Percentiles rank a stretch among this genome's conserved stretches.
These are phyloP conservation scores for Ammospiza nelsoni DNA, from an alignment of 2,113 vertebrate species.

Conservation along the genomic window DNA sequence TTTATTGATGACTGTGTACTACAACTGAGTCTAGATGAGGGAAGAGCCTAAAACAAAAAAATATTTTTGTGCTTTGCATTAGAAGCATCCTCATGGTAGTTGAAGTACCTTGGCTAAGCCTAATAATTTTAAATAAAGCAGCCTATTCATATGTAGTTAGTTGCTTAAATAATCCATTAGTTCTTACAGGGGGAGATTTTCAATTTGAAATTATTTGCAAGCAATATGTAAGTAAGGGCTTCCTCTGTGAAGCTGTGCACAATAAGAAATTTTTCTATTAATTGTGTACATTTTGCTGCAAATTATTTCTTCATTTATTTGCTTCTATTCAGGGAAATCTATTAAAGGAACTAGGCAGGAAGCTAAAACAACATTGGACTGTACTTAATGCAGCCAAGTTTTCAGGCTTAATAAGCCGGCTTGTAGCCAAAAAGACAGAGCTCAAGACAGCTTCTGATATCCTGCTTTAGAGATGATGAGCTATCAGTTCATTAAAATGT, in stretches of 20 bases:
- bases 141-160: not conserved
- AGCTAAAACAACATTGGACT: not conserved
- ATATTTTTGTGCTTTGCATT: not conserved
- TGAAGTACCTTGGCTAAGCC: not conserved
- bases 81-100: not conserved
- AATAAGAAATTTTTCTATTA: not conserved
- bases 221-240: not conserved
- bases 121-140: not conserved
- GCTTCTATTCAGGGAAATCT: not conserved
- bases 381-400: not conserved
- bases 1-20: not conserved
- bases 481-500: not conserved
- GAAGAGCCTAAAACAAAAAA: not conserved
- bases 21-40: not conserved
- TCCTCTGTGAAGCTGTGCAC: not conserved
- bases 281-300: not conserved
- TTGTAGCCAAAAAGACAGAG: not conserved
- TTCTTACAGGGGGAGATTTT: not conserved
- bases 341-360: not conserved
- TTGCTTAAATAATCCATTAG: not conserved
- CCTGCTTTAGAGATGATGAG: not conserved
- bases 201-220: not conserved
- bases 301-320: not conserved
- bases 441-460: not conserved
- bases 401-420: not conserved